Conservation (phyloP, 2,113 vertebrate species). For the Microtus pennsylvanicus region DNA sequence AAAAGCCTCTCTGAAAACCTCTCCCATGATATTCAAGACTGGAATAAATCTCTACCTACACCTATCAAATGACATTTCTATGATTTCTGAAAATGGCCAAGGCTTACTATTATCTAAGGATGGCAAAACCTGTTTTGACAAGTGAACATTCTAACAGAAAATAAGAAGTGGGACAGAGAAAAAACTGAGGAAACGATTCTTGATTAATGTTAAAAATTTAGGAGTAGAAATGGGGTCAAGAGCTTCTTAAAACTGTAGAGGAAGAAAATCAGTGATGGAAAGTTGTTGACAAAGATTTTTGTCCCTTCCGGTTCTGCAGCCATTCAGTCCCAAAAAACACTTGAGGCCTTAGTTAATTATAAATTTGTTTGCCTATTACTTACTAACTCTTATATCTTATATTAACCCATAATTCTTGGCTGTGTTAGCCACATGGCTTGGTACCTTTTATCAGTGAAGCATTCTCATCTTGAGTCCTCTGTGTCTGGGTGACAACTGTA, state of each 20-base stretch:
- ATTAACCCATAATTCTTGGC: too few relatives aligned
- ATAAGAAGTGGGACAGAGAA: not conserved
- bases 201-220: conserved; percentile 21
- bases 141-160: not conserved
- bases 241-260: not conserved
- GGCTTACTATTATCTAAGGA: not conserved
- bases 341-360: too few relatives aligned
- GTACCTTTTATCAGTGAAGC: too few relatives aligned
- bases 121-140: not conserved
- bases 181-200: not conserved
- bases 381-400: too few relatives aligned
- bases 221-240: not conserved
- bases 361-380: too few relatives aligned
- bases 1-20: not conserved
- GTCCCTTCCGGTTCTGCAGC: too few relatives aligned
- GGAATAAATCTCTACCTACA: not conserved
- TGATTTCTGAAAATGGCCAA: not conserved
- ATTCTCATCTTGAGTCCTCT: too few relatives aligned
- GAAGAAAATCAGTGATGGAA: not conserved
- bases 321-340: too few relatives aligned
- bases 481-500: too few relatives aligned
- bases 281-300: not conserved
- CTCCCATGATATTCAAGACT: not conserved
- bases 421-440: too few relatives aligned
- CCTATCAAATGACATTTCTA: not conserved